Conservation (phyloP, 1,140 invertebrate genomes). For the Diorhabda sublineata region DNA sequence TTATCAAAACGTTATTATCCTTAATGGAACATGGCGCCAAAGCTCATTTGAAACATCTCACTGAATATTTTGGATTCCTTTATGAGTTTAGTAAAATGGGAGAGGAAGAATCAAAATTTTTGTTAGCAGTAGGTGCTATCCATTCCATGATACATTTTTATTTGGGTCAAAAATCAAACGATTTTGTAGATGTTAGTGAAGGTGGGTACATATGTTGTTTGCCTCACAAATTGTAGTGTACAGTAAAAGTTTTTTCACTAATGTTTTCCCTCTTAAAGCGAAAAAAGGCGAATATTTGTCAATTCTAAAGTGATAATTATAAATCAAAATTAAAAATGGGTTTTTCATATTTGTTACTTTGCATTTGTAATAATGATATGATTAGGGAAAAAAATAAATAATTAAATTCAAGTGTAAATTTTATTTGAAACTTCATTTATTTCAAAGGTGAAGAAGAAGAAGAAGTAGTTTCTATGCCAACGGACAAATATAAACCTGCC, state of each 20-base stretch:
- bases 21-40: slow-evolving; percentile 87
- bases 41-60: slow-evolving; percentile 79
- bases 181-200: slow-evolving; percentile 50
- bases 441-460: slow-evolving; percentile 67
- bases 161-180: slow-evolving; percentile 71
- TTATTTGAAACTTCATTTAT: not conserved
- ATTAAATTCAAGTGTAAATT: slow-evolving; percentile 5
- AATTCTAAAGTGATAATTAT: no score
- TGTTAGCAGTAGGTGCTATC: slow-evolving; percentile 82
- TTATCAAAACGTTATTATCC: slow-evolving; percentile 83
- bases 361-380: no score
- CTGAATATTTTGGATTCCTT: slow-evolving; percentile 87
- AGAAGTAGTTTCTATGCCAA: slow-evolving; percentile 54
- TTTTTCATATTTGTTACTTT: no score
- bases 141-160: slow-evolving; percentile 89
- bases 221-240: no score
- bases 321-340: no score
- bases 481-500: slow-evolving; percentile 78
- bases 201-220: not conserved
- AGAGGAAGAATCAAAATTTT: slow-evolving; percentile 84
- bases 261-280: no score
- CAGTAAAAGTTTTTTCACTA: no score
- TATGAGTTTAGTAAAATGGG: slow-evolving; percentile 94
- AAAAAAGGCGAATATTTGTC: no score
- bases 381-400: slow-evolving; percentile 31